Evolutionary conservation across 1,140 invertebrate genomes (phyloP).

Genomic region (Monomorium pharaonis): DNA sequence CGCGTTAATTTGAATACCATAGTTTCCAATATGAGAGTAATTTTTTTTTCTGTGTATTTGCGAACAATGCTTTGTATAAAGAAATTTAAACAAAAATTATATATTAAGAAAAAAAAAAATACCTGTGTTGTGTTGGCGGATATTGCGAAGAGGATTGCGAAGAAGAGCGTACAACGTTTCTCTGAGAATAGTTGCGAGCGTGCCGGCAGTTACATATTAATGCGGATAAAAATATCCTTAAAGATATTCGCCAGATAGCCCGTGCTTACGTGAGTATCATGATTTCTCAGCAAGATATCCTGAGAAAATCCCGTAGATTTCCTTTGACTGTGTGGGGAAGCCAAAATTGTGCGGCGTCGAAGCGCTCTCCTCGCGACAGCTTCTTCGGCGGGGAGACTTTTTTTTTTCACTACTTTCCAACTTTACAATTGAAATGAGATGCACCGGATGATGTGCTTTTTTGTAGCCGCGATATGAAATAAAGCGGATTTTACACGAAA

Average conservation of each 20-base stretch:
- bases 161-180: too few relatives aligned
- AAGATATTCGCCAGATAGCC: background rate
- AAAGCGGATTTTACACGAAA: background rate
- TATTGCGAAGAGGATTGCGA: background rate
- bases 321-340: background rate
- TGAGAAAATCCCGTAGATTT: conserved; percentile 36
- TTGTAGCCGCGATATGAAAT: background rate
- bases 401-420: background rate
- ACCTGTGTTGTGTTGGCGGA: background rate
- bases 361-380: background rate
- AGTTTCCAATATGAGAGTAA: too few relatives aligned
- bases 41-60: too few relatives aligned
- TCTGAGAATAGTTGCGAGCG: background rate
- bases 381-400: background rate
- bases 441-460: background rate
- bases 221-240: conserved; percentile 13
- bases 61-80: too few relatives aligned
- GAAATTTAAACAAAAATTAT: too few relatives aligned
- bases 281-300: conserved; percentile 39
- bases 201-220: background rate
- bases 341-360: background rate
- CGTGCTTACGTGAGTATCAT: background rate
- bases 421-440: background rate
- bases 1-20: too few relatives aligned
- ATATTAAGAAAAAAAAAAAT: too few relatives aligned